Conservation (phyloP, 2,113 vertebrate species). For the Arvicanthis niloticus region DNA sequence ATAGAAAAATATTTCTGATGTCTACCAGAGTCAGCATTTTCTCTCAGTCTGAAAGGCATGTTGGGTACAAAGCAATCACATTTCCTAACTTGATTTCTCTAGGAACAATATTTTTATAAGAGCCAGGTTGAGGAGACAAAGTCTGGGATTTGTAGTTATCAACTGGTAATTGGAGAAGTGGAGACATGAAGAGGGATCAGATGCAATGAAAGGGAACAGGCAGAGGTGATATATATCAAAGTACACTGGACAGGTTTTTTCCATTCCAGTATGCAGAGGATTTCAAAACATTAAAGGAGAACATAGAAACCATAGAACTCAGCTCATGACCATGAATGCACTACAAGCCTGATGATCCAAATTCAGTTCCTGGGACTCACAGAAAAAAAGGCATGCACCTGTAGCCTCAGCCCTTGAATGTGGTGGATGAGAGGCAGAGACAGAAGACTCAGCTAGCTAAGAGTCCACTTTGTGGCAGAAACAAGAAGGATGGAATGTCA, state of each 20-base stretch:
- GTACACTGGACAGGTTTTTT: not conserved
- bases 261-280: not conserved
- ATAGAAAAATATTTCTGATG: constrained; percentile 70
- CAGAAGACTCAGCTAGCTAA: no score
- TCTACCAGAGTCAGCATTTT: constrained; percentile 59
- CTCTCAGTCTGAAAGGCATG: constrained; percentile 31
- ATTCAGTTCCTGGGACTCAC: not conserved
- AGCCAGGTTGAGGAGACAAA: not conserved
- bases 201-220: not conserved
- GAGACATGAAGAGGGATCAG: not conserved
- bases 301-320: not conserved
- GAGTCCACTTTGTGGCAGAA: not conserved
- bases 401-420: not conserved
- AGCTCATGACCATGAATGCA: no score
- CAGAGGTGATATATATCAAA: not conserved
- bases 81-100: constrained; percentile 18
- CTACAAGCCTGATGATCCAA: no score
- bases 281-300: not conserved
- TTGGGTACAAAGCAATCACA: not conserved
- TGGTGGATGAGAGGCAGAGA: not conserved
- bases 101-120: not conserved
- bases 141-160: constrained; percentile 7
- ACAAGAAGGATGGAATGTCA: not conserved
- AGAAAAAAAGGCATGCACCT: not conserved
- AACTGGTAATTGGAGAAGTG: not conserved